Evolutionary conservation across 2,888 invertebrate genomes (phyloP).

Genomic region (Lepidochrysops patricia): DNA sequence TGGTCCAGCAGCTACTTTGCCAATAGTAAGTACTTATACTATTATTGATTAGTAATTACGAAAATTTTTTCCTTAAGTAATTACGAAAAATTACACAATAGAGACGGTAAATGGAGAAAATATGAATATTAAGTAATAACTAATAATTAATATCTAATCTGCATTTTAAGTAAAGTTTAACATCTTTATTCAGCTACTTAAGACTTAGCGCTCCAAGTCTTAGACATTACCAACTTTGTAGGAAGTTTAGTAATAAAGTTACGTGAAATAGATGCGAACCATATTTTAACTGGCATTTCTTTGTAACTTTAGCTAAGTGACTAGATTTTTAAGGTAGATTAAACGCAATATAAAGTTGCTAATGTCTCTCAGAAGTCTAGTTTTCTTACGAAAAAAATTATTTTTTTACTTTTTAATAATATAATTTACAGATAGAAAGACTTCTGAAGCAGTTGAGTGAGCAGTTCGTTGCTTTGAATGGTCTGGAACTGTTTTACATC

Average conservation of each 20-base stretch:
- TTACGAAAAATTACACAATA: too few species aligned
- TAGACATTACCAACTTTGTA: not conserved
- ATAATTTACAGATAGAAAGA: constrained; percentile 65
- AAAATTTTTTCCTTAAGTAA: too few species aligned
- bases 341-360: too few species aligned
- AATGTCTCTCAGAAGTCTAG: too few species aligned
- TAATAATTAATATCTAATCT: not conserved
- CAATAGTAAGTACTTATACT: too few species aligned
- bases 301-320: not conserved
- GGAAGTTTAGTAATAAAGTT: not conserved
- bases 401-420: too few species aligned
- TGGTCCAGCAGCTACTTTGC: too few species aligned
- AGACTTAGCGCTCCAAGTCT: not conserved
- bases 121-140: too few species aligned
- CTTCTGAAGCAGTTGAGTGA: constrained; percentile 75
- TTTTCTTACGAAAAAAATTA: too few species aligned
- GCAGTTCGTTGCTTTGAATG: constrained; percentile 73
- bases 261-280: not conserved
- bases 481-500: constrained; percentile 72
- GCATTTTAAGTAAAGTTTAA: not conserved
- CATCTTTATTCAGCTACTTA: not conserved
- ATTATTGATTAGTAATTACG: too few species aligned
- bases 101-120: too few species aligned
- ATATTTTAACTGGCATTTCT: not conserved
- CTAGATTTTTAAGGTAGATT: not conserved